Percentiles rank a stretch among this genome's conserved stretches.
phyloP scores from a whole-genome alignment of 2,888 invertebrate genomes.

The Cheilosia impressa region DNA sequence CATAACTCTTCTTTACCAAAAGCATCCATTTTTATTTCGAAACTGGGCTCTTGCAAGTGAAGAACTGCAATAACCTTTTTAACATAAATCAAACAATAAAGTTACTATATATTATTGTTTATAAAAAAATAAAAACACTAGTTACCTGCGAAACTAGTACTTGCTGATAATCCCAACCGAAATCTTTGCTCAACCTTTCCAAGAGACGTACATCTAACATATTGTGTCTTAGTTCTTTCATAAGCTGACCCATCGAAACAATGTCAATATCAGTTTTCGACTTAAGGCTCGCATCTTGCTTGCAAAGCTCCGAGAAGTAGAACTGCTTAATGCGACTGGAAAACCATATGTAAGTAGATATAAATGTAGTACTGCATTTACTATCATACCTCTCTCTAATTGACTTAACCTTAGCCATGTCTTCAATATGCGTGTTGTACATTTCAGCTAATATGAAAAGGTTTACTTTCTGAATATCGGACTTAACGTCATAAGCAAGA shows the following conservation, averaged over 20 bases:
- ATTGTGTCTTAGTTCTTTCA: constrained; percentile 81
- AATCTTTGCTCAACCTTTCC: constrained; percentile 81
- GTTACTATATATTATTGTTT: background rate
- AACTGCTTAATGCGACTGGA: constrained; percentile 82
- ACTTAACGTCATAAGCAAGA: constrained; percentile 80
- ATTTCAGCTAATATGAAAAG: constrained; percentile 82
- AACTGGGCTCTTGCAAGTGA: constrained; percentile 80
- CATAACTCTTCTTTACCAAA: constrained; percentile 82
- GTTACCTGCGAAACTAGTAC: constrained; percentile 81
- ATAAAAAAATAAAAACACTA: background rate
- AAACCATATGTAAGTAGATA: background rate
- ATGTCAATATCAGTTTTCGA: constrained; percentile 81
- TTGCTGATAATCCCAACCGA: constrained; percentile 82
- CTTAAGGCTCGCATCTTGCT: constrained; percentile 81
- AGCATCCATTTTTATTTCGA: constrained; percentile 80
- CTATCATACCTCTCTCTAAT: constrained; percentile 79
- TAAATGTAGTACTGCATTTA: background rate
- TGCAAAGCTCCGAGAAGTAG: constrained; percentile 83
- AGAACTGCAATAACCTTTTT: constrained; percentile 80
- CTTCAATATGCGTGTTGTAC: constrained; percentile 80
- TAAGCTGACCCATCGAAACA: constrained; percentile 80
- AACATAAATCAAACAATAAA: background rate
- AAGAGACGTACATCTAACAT: constrained; percentile 81
- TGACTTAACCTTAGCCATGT: constrained; percentile 78
- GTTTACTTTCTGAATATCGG: constrained; percentile 81